Evolutionary conservation across 2,113 vertebrate genomes (phyloP).

Genomic region (Vulpes ferrilata): DNA sequence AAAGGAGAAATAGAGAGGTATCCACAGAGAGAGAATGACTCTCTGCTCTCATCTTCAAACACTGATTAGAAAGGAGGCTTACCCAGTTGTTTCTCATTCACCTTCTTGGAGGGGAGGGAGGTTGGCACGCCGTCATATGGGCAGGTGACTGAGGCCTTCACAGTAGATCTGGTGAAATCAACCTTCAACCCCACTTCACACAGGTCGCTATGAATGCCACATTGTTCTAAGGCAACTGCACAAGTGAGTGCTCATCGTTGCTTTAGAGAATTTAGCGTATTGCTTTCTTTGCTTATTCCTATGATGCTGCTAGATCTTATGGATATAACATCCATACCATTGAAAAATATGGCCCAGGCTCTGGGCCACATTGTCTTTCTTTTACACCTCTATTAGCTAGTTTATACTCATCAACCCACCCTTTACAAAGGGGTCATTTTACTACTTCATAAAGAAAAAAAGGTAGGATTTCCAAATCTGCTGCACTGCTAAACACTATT

Average conservation of each 20-base stretch:
- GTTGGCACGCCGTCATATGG: neutral
- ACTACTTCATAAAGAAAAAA: neutral
- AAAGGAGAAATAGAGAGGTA: neutral
- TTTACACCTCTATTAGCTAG: neutral
- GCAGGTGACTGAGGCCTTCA: neutral
- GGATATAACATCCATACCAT: neutral
- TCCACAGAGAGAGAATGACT: neutral
- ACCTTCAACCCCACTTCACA: neutral
- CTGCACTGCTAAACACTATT: neutral
- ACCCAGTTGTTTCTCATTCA: neutral
- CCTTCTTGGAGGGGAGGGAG: neutral
- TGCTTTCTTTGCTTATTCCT: neutral
- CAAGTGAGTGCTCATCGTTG: neutral
- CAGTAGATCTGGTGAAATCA: neutral
- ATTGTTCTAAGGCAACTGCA: fast-evolving
- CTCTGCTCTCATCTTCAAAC: neutral
- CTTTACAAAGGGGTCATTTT: neutral
- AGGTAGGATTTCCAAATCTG: neutral
- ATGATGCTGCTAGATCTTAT: neutral
- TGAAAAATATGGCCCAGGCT: neutral
- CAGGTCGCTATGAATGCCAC: neutral
- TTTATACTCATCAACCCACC: neutral
- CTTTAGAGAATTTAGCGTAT: neutral
- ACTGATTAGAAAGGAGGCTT: neutral
- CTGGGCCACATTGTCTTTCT: neutral